Base-by-base conservation (phyloP, 2,113 vertebrate genomes). In the Grammomys dolichurus region DNA sequence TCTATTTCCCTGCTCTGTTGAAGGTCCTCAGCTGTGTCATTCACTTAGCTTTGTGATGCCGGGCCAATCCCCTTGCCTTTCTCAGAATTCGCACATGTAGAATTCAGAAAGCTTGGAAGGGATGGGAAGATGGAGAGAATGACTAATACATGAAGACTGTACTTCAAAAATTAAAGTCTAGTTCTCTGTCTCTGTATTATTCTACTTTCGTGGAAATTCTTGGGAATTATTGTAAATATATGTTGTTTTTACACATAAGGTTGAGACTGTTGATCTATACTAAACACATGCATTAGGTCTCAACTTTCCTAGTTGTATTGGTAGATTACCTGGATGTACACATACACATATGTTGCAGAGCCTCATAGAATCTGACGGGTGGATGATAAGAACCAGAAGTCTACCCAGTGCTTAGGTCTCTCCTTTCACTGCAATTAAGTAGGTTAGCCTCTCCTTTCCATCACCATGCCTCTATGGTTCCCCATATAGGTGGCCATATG, bases 91-190 rank as follows among this genome's bases (percentile, higher is more conserved):
- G 95, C 20, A 28, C 56, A 19, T 90, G 80, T 17, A 8, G 67
- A 94, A 96, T 70, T 87, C 54, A 84, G 54, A 89, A 87, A 43
- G 33, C 60, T 69, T 72, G 73, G 26, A 84, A 72, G 24, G 56
- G 33, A 2, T 92, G 72, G 51, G 48, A 54, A 46, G 91, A 89
- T 88, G n/a, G 26, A 70, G 14, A n/a, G 56, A 65, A 67, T 89
- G 33, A 85, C 28, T 19, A 87, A 46, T 31, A 46, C 4, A 26
- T 76, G 26, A 73, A 90, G 96, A 43, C 8, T 91, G 28, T 76
- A 22, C 70, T 93, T 91, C 67, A 56, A 82, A 80, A 86, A 48
- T 86, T 48, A 48, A 67, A 80, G 43, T 46, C 77, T 67, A 76
- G 9, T 13, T 3, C 43, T 88, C 17, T 26, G 72, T 78, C 60